Conservation (phyloP, 2,888 invertebrate genomes). For the Drosophila fulvimacula region DNA sequence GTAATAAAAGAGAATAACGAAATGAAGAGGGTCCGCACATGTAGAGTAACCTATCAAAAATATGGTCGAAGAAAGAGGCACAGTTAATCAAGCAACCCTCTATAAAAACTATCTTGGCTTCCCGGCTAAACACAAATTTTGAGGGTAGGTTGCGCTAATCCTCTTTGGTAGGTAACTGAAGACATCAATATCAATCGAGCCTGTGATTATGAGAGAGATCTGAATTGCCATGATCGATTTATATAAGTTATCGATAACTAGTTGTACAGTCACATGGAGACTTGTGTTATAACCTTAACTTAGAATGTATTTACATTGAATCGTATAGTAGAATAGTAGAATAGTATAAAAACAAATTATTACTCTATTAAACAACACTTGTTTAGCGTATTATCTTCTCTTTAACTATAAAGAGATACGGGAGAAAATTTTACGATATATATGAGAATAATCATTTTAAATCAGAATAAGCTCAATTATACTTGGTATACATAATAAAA, state of each 20-base stretch:
- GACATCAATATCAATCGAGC: background rate
- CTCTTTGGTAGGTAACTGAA: background rate
- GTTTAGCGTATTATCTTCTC: background rate
- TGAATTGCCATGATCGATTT: background rate
- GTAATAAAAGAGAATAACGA: slow-evolving; percentile 10
- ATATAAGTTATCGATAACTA: background rate
- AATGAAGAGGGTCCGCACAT: slow-evolving; percentile 16
- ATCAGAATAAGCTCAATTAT: background rate
- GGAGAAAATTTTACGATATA: background rate
- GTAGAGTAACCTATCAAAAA: slow-evolving; percentile 21
- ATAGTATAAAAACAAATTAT: background rate
- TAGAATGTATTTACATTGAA: too few species aligned
- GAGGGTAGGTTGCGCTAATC: background rate
- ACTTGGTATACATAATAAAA: background rate
- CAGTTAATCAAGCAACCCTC: slow-evolving; percentile 35
- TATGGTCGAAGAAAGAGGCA: background rate
- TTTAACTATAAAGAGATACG: background rate
- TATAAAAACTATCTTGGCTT: background rate
- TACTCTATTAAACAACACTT: background rate
- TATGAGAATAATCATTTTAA: background rate
- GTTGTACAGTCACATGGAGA: background rate
- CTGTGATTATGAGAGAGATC: background rate
- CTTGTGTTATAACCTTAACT: background rate
- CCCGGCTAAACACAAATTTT: background rate
- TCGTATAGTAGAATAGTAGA: too few species aligned